A percentile compares a stretch with the other conserved stretches of the same genome.
phyloP scores from a whole-genome alignment of 2,113 vertebrate species.

The Entosphenus tridentatus region DNA sequence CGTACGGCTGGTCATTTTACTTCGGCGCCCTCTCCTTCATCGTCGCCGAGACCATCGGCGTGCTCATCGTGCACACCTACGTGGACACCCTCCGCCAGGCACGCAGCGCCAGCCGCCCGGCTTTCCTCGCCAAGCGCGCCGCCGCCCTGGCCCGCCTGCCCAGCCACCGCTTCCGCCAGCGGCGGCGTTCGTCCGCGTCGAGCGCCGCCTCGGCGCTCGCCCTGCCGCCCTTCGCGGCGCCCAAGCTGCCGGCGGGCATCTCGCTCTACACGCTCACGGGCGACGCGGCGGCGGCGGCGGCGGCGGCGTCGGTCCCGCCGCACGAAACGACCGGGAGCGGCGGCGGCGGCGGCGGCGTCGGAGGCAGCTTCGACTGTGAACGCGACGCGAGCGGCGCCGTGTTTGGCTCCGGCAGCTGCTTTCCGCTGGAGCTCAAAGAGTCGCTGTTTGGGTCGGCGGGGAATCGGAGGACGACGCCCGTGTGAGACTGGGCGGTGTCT shows the following conservation, averaged over 20 bases:
- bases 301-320: conserved; percentile 60
- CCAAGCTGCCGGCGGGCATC: conserved; percentile 60
- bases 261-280: conserved; percentile 74
- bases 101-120: conserved; percentile 49
- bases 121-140: conserved; percentile 61
- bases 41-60: conserved; percentile 75
- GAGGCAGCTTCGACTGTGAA: conserved; percentile 34
- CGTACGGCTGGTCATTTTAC: conserved; percentile 96
- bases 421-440: conserved; percentile 73
- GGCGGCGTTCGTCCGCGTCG: conserved; percentile 44
- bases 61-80: conserved; percentile 90
- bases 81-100: conserved; percentile 86
- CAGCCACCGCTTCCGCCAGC: conserved; percentile 54
- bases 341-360: background rate
- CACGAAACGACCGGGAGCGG: conserved; percentile 25
- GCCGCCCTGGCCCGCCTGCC: conserved; percentile 89
- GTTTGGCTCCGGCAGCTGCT: conserved; percentile 73
- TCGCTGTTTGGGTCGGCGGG: conserved; percentile 35
- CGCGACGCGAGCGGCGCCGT: conserved; percentile 1
- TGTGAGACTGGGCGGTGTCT: conserved; percentile 27
- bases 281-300: conserved; percentile 46
- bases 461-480: conserved; percentile 79
- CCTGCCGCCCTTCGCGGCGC: conserved; percentile 37
- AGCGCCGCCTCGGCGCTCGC: conserved; percentile 60
- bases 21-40: conserved; percentile 94